Base-by-base conservation (phyloP, 2,888 invertebrate genomes). In the Kuschelorhynchus macadamiae region DNA sequence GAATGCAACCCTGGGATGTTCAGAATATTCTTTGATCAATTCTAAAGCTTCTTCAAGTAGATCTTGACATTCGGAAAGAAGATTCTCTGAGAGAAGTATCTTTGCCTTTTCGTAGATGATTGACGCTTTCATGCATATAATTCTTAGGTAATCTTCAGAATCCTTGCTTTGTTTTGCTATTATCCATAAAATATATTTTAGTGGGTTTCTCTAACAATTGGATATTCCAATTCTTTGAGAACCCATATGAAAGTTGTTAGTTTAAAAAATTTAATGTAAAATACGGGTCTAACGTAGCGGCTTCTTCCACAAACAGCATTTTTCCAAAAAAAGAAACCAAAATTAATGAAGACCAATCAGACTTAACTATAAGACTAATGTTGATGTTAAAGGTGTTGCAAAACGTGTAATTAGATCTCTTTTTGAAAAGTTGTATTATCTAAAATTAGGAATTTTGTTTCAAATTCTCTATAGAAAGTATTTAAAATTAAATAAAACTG, bases 91-190 rank as follows among this genome's bases (percentile, higher is more conserved):
- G 18, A 81, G 71, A n/a, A 76, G 64, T 9, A 82, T 76, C 76
- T 82, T 83, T 0, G 82, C 82, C 70, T 79, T 79, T 73, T 83
- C 83, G 63, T 82, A 83, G 9, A 78, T 65, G n/a, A 82, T 65
- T 1, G 82, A 81, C 4, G 79, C 75, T 62, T 82, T 81, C 80
- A 83, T 82, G 1, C 79, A 74, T 25, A 81, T 50, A 5, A 67
- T 30, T 71, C 78, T 80, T 2, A 77, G 55, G 61, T 77, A 78
- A 11, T 75, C 73, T 5, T 71, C 57, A 0, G 74, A 71, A 0
- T 74, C 67, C 56, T 68, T 62, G 18, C 52, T 50, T 8, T 71
- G 33, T 20, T 66, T 65, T 20, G 46, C 52, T 60, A 20, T 5
- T 36, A 1, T 14, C 4, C 12, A 12, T 32, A 14, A 7, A 30